Evolutionary conservation across 92 coral and sea anemone genomes (phyloP).

Genomic region (Parazoanthus swiftii): DNA sequence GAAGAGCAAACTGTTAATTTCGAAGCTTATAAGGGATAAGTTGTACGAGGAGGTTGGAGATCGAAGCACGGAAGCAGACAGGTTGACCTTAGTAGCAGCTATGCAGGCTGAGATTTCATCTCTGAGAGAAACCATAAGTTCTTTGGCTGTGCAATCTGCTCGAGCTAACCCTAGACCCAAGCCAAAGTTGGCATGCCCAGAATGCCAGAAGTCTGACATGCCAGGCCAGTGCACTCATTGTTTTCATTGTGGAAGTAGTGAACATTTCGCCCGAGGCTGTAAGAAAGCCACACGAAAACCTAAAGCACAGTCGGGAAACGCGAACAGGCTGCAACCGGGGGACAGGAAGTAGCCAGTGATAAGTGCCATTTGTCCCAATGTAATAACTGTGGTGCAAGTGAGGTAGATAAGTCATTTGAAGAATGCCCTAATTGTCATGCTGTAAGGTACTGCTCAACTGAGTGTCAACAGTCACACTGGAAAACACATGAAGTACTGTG

Average conservation of each 20-base stretch:
- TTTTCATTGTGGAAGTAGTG: conserved; percentile 45
- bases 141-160: neutral
- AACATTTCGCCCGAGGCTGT: conserved; percentile 47
- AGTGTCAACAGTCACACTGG: conserved; percentile 46
- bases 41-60: no score
- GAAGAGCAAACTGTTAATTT: no score
- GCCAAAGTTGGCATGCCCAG: neutral
- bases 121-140: conserved; percentile 1
- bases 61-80: no score
- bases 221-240: conserved; percentile 24
- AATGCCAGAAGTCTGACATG: conserved; percentile 26
- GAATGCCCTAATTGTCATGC: conserved; percentile 44
- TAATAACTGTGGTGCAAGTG: conserved; percentile 27
- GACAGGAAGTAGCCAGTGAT: conserved; percentile 48
- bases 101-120: conserved; percentile 4
- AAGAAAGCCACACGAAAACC: conserved; percentile 21
- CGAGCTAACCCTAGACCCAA: neutral
- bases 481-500: conserved; percentile 45
- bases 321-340: conserved; percentile 50
- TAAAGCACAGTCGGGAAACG: conserved; percentile 45
- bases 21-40: no score
- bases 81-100: neutral
- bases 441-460: conserved; percentile 51
- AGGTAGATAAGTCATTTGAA: conserved; percentile 14
- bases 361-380: conserved; percentile 32